Evolutionary conservation across 2,113 vertebrate genomes (phyloP).

Genomic region (Oryzias celebensis): DNA sequence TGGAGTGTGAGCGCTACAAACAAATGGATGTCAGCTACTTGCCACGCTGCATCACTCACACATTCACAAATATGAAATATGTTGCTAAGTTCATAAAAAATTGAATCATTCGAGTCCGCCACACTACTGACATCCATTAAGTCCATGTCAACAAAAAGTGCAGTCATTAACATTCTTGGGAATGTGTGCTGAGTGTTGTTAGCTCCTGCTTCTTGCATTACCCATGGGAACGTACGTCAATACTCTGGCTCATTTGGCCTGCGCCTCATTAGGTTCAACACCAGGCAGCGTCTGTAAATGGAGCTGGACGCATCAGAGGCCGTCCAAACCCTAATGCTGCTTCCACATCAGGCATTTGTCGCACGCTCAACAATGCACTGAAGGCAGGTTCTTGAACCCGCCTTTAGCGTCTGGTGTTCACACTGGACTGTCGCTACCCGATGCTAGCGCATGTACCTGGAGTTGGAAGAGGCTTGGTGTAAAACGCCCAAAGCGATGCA

Average conservation of each 20-base stretch:
- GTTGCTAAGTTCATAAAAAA: too few species aligned
- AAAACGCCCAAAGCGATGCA: too few species aligned
- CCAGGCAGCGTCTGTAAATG: slow-evolving; percentile 26
- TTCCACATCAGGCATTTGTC: too few species aligned
- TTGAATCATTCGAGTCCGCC: background rate
- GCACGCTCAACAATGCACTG: too few species aligned
- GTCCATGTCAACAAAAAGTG: background rate
- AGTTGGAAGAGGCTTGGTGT: too few species aligned
- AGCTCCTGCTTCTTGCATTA: slow-evolving; percentile 38
- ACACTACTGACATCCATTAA: background rate
- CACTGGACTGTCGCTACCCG: too few species aligned
- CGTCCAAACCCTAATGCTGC: background rate
- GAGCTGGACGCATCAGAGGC: slow-evolving; percentile 14
- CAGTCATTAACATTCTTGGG: slow-evolving; percentile 10
- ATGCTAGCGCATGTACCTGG: too few species aligned
- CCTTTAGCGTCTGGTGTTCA: too few species aligned
- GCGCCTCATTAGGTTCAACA: slow-evolving; percentile 50
- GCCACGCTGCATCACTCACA: too few species aligned
- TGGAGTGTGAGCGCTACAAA: slow-evolving; percentile 13
- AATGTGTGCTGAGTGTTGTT: slow-evolving; percentile 31
- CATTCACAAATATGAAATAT: too few species aligned
- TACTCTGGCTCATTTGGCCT: slow-evolving; percentile 44
- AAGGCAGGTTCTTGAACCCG: too few species aligned
- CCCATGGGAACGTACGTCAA: slow-evolving; percentile 44
- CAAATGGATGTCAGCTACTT: background rate